phyloP scores from a whole-genome alignment of 2,113 vertebrate genomes.

The Clupea harengus region DNA sequence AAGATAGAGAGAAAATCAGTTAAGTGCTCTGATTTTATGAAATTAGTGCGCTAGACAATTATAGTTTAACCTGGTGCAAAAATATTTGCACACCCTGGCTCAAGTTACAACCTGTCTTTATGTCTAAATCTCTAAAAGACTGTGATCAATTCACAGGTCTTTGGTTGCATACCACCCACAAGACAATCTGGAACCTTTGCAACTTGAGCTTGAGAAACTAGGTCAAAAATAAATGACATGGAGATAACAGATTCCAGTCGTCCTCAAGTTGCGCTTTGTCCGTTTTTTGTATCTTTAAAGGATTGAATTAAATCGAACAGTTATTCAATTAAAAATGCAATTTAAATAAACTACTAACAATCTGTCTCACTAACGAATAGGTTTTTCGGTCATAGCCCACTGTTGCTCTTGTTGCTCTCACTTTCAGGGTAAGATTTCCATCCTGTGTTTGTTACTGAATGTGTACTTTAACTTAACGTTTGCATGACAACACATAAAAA shows the following conservation, averaged over 20 bases:
- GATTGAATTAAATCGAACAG: neutral
- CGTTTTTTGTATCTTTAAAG: no score
- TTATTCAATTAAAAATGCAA: neutral
- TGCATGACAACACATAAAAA: no score
- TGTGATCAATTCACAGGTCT: neutral
- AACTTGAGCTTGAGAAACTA: neutral
- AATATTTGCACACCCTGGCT: neutral
- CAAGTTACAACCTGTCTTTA: neutral
- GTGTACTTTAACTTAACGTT: neutral
- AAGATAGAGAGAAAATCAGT: neutral
- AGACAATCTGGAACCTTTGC: neutral
- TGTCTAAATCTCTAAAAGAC: neutral
- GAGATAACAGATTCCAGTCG: neutral
- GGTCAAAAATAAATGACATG: neutral
- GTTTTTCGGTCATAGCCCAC: no score
- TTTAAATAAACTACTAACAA: no score
- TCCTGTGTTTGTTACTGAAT: neutral
- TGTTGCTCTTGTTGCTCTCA: no score
- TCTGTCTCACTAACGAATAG: no score
- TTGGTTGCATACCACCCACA: neutral
- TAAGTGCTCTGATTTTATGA: neutral
- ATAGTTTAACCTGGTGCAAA: neutral
- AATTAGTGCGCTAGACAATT: neutral
- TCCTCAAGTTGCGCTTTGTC: neutral
- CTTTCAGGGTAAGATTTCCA: neutral